Base-by-base conservation (phyloP, 2,797 vertebrate species). In the Nyctibius grandis region DNA sequence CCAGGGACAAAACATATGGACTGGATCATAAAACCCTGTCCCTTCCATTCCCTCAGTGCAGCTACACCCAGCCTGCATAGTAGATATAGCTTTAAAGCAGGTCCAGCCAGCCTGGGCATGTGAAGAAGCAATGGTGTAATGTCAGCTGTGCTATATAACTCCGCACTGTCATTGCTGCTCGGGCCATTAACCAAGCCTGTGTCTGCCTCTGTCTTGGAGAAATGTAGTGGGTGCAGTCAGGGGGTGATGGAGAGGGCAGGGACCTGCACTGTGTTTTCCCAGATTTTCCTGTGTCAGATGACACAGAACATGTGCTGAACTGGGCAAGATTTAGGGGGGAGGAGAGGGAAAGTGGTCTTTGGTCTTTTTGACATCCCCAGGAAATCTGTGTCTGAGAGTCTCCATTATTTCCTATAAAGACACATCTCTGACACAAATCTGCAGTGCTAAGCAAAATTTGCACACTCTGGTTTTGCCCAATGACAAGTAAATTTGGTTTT, bases 141-240 rank as follows among this genome's bases (percentile, higher is more conserved):
- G 0, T 38, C 74, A 84, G 36, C 23, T 59, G 65, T 78, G 60
- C 42, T 57, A 1, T 7, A 12, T 22, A 61, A 11, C 69, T 73
- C 54, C 0, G 0, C 7, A 4, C 2, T 0, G 0, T 12, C 92
- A 21, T 6, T 38, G 31, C 45, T 53, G 40, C 19, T 38, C 2
- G 1, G 36, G 31, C 19, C 40, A 48, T 20, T 7, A 9, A 20
- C 15, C 57, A n/a, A 23, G 19, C 2, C 29, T 22, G 26, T 23
- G 26, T 6, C 51, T 68, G n/a, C 36, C 26, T 45, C 70, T 38
- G 53, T 56, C 50, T 45, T 78, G 53, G 26, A 72, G n/a, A 69
- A 68, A 47, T 0, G 0, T 20, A 53, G 33, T 1, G 29, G 34
- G 8, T 56, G 18, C 8, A 26, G 21, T 40, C 40, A 38, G 34